These are phyloP conservation scores for Candidula unifasciata DNA, from an alignment of 2,888 invertebrate genomes.

Conservation along the genomic window DNA sequence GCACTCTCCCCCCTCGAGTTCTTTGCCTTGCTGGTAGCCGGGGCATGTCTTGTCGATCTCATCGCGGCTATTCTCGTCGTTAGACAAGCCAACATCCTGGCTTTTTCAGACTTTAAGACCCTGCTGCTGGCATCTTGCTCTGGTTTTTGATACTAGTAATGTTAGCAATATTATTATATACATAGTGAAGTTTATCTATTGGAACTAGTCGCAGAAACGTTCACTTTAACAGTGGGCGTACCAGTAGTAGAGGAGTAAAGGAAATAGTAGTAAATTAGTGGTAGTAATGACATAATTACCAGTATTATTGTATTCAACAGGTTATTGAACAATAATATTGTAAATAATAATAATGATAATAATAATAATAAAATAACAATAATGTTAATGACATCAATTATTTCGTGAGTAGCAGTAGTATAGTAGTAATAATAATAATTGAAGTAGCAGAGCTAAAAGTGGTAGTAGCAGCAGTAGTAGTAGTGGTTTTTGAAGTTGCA, in stretches of 20 bases:
- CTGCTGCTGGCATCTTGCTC: too few species aligned
- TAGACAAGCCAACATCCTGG: background rate
- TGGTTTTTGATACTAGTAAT: too few species aligned
- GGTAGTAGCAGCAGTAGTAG: background rate
- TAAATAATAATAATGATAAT: background rate
- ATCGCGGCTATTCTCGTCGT: background rate
- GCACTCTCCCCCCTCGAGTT: background rate
- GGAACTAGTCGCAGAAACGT: too few species aligned
- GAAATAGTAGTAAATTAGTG: too few species aligned
- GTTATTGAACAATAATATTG: too few species aligned
- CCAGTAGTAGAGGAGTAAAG: too few species aligned
- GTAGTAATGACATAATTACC: slow-evolving; percentile 25
- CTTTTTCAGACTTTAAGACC: slow-evolving; percentile 14
- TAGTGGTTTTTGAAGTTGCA: background rate
- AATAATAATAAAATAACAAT: background rate
- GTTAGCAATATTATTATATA: too few species aligned
- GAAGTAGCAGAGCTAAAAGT: background rate
- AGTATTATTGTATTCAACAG: slow-evolving; percentile 36
- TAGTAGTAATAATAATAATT: background rate
- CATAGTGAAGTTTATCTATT: too few species aligned
- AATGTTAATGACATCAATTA: too few species aligned
- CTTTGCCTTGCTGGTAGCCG: background rate
- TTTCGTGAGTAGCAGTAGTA: background rate
- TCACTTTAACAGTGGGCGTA: too few species aligned
- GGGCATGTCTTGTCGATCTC: slow-evolving; percentile 24